phyloP scores from a whole-genome alignment of 1,140 invertebrate genomes.

The Rhopalosiphum padi region DNA sequence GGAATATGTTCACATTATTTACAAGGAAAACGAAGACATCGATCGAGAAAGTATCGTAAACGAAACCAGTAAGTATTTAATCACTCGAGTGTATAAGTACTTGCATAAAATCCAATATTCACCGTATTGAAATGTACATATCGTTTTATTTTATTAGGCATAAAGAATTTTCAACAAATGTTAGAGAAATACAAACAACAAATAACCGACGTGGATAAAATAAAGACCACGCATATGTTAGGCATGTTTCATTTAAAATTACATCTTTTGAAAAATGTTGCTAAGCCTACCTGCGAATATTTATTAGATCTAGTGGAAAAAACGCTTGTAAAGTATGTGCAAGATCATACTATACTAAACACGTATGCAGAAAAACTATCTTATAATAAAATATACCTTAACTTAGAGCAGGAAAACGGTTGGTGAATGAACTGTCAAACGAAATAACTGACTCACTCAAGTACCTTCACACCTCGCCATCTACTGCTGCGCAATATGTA shows the following conservation, averaged over 20 bases:
- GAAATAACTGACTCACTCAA: slow-evolving; percentile 38
- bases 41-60: neutral
- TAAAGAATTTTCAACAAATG: slow-evolving; percentile 26
- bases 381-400: neutral
- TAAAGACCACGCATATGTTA: neutral
- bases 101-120: neutral
- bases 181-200: slow-evolving; percentile 48
- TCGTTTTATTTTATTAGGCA: neutral
- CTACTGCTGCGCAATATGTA: slow-evolving; percentile 30
- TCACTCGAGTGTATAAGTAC: neutral
- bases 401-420: slow-evolving; percentile 12
- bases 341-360: fast-evolving
- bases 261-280: slow-evolving; percentile 22
- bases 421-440: slow-evolving; percentile 5
- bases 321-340: slow-evolving; percentile 38
- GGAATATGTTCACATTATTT: slow-evolving; percentile 17
- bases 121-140: neutral
- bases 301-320: slow-evolving; percentile 42
- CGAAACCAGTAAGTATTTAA: neutral
- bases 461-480: slow-evolving; percentile 32
- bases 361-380: neutral
- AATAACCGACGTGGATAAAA: neutral
- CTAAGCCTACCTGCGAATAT: neutral
- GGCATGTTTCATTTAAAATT: slow-evolving; percentile 42
- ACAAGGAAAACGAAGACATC: slow-evolving; percentile 10